Conservation (phyloP, 2,888 invertebrate genomes). For the Agrotis ipsilon region DNA sequence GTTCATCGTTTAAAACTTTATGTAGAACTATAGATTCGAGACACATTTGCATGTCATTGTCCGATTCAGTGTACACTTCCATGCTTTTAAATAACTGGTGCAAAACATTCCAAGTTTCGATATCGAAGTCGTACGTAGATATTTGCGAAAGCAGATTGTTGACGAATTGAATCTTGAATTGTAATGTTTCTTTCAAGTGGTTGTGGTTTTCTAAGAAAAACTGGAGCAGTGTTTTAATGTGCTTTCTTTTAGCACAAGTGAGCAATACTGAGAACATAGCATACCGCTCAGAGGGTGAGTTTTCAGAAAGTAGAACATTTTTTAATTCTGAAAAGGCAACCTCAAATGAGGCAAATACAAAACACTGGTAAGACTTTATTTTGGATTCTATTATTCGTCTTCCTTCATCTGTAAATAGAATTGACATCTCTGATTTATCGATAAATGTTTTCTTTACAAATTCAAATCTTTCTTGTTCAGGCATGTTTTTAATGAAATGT, state of each 20-base stretch:
- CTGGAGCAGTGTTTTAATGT: slow-evolving; percentile 73
- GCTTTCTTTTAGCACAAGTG: slow-evolving; percentile 67
- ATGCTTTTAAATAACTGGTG: slow-evolving; percentile 80
- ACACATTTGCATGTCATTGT: slow-evolving; percentile 75
- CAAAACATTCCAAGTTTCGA: slow-evolving; percentile 76
- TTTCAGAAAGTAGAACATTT: slow-evolving; percentile 75
- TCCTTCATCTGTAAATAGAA: slow-evolving; percentile 4
- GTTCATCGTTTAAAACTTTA: slow-evolving; percentile 55
- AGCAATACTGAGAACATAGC: slow-evolving; percentile 75
- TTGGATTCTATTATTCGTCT: background rate
- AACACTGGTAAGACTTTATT: slow-evolving; percentile 74
- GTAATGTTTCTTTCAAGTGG: slow-evolving; percentile 82
- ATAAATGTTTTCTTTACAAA: slow-evolving; percentile 77
- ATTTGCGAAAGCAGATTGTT: slow-evolving; percentile 72
- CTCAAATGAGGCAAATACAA: slow-evolving; percentile 77
- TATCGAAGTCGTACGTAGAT: slow-evolving; percentile 69
- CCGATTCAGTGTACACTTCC: slow-evolving; percentile 80
- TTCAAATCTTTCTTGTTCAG: slow-evolving; percentile 73
- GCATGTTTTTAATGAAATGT: slow-evolving; percentile 75
- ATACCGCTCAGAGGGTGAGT: slow-evolving; percentile 72
- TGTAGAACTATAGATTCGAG: slow-evolving; percentile 76
- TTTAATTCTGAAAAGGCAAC: slow-evolving; percentile 76
- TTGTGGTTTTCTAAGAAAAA: slow-evolving; percentile 79
- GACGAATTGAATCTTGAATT: slow-evolving; percentile 79
- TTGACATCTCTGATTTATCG: slow-evolving; percentile 55